Evolutionary conservation across 2,797 vertebrate genomes (phyloP).

Genomic region (Iguana delicatissima): DNA sequence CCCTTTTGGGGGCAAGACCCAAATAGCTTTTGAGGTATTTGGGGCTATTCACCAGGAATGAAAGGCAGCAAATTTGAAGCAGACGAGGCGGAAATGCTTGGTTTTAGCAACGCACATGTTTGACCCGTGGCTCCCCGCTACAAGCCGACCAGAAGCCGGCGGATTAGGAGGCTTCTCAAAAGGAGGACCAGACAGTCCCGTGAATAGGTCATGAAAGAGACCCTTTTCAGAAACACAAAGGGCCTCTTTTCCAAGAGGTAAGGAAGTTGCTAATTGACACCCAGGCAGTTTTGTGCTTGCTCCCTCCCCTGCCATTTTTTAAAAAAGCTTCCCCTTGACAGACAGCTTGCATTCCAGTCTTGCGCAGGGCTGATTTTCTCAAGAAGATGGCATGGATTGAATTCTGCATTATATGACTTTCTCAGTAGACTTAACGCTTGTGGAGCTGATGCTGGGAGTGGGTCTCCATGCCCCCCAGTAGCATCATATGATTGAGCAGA

Average conservation of each 20-base stretch:
- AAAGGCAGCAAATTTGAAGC: conserved; percentile 13
- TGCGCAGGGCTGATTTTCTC: neutral
- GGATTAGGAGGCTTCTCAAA: neutral
- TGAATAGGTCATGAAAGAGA: neutral
- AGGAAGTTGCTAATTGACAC: neutral
- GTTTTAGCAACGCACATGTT: neutral
- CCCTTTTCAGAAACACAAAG: neutral
- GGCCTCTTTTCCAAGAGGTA: neutral
- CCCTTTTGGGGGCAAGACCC: too few species aligned
- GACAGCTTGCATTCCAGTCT: neutral
- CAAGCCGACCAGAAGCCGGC: neutral
- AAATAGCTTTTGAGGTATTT: too few species aligned
- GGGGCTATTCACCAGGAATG: too few species aligned
- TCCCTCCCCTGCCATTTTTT: too few species aligned
- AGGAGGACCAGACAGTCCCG: neutral
- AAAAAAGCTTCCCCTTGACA: too few species aligned
- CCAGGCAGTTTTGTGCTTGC: neutral
- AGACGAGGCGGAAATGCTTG: conserved; percentile 21
- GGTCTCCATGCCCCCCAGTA: neutral
- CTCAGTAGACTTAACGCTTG: neutral
- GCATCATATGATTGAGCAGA: neutral
- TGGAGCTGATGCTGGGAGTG: too few species aligned
- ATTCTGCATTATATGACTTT: neutral
- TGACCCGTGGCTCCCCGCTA: conserved; percentile 14
- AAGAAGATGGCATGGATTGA: too few species aligned